These are phyloP conservation scores for Poecile atricapillus DNA, from an alignment of 2,113 vertebrate genomes.

Conservation along the genomic window DNA sequence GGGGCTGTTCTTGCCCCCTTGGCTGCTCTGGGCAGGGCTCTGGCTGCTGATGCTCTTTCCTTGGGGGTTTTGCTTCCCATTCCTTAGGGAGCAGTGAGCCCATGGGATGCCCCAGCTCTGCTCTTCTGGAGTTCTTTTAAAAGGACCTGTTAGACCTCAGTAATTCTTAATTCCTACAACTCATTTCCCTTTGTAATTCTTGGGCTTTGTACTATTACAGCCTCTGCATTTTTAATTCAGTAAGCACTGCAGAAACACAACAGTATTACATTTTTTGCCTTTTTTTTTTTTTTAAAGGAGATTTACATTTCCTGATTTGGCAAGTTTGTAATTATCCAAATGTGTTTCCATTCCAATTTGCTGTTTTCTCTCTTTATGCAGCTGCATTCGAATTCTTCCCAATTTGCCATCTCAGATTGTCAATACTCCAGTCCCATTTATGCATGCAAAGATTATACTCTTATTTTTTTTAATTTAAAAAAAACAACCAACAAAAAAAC, in stretches of 20 bases:
- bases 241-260: not conserved
- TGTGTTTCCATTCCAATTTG: not conserved
- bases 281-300: not conserved
- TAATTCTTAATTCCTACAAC: not conserved
- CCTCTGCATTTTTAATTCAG: not conserved
- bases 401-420: not conserved
- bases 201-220: not conserved
- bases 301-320: not conserved
- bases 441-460: not conserved
- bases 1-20: not conserved
- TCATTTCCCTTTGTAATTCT: not conserved
- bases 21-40: not conserved
- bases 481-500: not conserved
- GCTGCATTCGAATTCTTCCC: constrained; percentile 16
- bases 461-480: not conserved
- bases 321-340: not conserved
- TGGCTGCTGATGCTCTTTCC: not conserved
- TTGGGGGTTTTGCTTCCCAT: not conserved
- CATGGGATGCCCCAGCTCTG: not conserved
- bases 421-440: not conserved
- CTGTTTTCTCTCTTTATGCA: constrained; percentile 24
- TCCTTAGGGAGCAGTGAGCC: not conserved
- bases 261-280: not conserved
- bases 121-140: not conserved
- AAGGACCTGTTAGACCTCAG: not conserved